These are phyloP conservation scores for Pangasius sanitwongsei DNA, from an alignment of 2,797 vertebrate genomes.

Conservation along the genomic window DNA sequence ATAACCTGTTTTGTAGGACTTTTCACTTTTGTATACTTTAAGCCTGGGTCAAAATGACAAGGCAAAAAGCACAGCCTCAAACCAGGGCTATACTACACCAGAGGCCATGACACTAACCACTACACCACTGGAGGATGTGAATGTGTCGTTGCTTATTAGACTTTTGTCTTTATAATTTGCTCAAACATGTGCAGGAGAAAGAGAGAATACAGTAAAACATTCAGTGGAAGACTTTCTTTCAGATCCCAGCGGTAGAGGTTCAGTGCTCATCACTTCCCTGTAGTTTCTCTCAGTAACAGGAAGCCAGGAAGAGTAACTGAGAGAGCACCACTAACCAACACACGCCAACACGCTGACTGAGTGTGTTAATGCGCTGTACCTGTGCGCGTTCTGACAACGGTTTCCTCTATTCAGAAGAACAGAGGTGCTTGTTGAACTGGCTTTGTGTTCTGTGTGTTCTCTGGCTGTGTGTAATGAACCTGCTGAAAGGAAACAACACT, in stretches of 20 bases:
- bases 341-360: not conserved
- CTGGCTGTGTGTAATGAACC: not conserved
- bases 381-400: not conserved
- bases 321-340: not conserved
- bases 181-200: not conserved
- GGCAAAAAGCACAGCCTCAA: not conserved
- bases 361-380: not conserved
- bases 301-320: not conserved
- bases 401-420: not conserved
- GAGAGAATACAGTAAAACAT: not conserved
- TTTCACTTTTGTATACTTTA: not conserved
- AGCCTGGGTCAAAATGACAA: not conserved
- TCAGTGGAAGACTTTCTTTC: not conserved
- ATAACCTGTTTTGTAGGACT: not conserved
- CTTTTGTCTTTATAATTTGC: not conserved
- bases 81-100: not conserved
- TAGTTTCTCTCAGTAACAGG: not conserved
- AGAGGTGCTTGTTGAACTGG: not conserved
- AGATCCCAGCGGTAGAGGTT: not conserved
- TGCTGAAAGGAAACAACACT: not conserved
- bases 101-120: not conserved
- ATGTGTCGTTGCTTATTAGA: not conserved
- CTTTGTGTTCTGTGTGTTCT: not conserved
- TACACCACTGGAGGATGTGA: rapidly evolving
- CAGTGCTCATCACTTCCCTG: not conserved